Base-by-base conservation (phyloP, 2,113 vertebrate genomes). In the Illadopsis cleaveri region DNA sequence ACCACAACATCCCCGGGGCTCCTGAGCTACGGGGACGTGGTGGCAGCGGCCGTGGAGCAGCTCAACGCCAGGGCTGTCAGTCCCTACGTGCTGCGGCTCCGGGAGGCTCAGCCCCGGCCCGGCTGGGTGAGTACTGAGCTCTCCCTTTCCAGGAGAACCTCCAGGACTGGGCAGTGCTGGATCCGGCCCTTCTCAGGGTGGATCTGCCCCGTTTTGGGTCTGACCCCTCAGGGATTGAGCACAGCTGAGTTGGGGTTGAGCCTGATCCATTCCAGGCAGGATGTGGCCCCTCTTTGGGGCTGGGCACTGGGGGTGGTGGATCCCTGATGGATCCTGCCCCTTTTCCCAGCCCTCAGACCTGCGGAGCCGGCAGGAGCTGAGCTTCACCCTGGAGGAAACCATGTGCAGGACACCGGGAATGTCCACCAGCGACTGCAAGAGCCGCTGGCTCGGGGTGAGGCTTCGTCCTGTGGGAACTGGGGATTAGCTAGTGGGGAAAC, bases 1-100 rank as follows among this genome's bases (percentile, higher is more conserved):
- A 12, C 68, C 31, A 2, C 47, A 0, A 3, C 7, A 0, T 2
- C 58, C 35, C 5, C 4, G 1, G 23, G 15, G 2, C 1, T 10
- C 1, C 12, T 90, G 31, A 61, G 19, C 86, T 92, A 88, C 4
- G 3, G 0, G 11, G 82, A 35, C 0, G 75, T 0, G 2, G n/a
- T 92, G 30, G 18, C 15, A 1, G 94, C 95, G 1, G 51, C 89
- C 1, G 79, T 94, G 86, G 92, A 70, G 60, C 79, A 92, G 54
- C 94, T 96, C 61, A 95, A 96, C 6, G 0, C 38, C 24, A 90
- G 48, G 51, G 21, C 60, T 0, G 11, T 25, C 42, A 33, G 60
- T 6, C 65, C 79, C 28, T 23, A 35, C 4, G 30, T 80, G 4
- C 89, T 93, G 75, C 56, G 11, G 65, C 94, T 96, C 6, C 21